Evolutionary conservation across 2,797 vertebrate species (phyloP), one percentile per base, ranked within the genome.

Genomic region (Brachyrhaphis roseni): DNA sequence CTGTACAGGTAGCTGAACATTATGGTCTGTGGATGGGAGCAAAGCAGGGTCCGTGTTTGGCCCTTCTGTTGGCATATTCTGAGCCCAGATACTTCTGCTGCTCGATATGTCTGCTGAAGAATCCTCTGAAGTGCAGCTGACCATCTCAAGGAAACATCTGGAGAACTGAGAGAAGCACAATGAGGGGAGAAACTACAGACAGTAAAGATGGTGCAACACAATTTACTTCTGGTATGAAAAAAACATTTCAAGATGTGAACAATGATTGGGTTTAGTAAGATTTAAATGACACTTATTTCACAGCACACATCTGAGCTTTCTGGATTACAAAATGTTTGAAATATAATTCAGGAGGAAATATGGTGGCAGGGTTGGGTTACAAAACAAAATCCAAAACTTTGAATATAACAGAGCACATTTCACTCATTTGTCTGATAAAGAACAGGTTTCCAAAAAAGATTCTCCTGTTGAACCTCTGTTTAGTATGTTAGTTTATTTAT

Each of bases 101-200:
- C 82, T 85, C 7, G 76, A 73, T 20, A 75, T 74, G 34, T 74
- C 72, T n/a, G 34, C 75, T 5, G 51, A 71, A 43, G 46, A 82
- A 46, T 77, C 82, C 47, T 89, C 87, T 39, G 88, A 84, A 57
- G 79, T 77, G 74, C 87, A 91, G 70, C 87, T 81, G 55, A 91
- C 78, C 84, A 91, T 89, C 78, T 85, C 78, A 20, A 84, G 68
- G 78, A 90, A 82, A 79, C 87, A 92, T 72, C 91, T 91, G 77
- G 78, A 88, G 76, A 93, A 91, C 90, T 93, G 71, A 80, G 26
- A 80, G 11, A 49, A 4, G 26, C 15, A 79, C 43, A 75, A 46
- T 5, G 7, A 34, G 1, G 28, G 13, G 36, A 1, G 43, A 78
- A 13, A 8, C 45, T 74, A 11, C 11, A 71, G 31, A 53, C 18